Percentiles rank a stretch among this genome's conserved stretches.
Evolutionary conservation across 2,888 invertebrate genomes (phyloP).

Genomic region (Eupelmus urozonus): DNA sequence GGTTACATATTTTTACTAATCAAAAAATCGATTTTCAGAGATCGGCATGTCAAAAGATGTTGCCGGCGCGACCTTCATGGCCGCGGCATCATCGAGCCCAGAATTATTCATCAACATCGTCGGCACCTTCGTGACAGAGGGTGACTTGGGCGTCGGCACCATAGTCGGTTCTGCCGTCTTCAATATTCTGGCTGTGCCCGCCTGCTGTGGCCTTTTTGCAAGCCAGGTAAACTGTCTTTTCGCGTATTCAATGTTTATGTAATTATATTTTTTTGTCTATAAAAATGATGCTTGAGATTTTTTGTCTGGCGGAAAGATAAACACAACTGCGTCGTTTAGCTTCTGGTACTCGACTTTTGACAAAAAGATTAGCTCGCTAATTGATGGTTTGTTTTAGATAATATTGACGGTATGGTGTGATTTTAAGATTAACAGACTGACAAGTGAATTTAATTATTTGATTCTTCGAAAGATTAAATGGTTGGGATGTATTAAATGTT

Average conservation of each 20-base stretch:
- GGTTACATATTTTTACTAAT: not conserved
- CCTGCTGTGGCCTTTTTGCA: constrained; percentile 84
- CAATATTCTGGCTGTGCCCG: constrained; percentile 87
- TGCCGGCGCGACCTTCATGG: constrained; percentile 95
- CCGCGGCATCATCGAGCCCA: constrained; percentile 91
- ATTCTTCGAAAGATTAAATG: too few species aligned
- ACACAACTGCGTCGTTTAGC: too few species aligned
- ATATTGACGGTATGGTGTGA: too few species aligned
- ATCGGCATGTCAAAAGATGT: constrained; percentile 81
- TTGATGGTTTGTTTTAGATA: too few species aligned
- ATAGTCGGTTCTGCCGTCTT: constrained; percentile 87
- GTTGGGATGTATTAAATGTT: too few species aligned
- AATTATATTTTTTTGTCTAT: constrained; percentile 5
- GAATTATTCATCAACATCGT: constrained; percentile 92
- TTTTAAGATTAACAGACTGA: too few species aligned
- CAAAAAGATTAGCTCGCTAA: too few species aligned
- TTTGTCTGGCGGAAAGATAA: too few species aligned
- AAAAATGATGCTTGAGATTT: too few species aligned
- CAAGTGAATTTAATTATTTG: too few species aligned
- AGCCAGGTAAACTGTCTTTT: constrained; percentile 79
- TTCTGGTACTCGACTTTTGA: too few species aligned
- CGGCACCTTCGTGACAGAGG: constrained; percentile 88
- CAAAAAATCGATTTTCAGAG: constrained; percentile 13
- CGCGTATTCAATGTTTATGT: not conserved
- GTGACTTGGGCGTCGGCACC: constrained; percentile 87